These are phyloP conservation scores for Alloplasta piceator DNA, from an alignment of 2,888 invertebrate genomes.

Conservation along the genomic window DNA sequence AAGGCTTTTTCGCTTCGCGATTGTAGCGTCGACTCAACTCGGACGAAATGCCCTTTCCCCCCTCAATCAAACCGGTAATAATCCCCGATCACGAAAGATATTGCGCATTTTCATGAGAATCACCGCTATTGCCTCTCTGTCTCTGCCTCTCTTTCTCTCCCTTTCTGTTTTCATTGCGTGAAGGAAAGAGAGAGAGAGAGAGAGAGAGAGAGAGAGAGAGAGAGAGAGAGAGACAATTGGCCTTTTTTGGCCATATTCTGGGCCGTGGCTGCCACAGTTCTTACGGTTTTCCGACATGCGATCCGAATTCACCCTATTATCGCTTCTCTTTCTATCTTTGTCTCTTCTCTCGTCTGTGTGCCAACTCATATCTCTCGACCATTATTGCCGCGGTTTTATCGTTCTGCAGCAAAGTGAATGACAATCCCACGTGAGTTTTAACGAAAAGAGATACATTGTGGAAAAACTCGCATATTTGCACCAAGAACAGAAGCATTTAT, in stretches of 20 bases:
- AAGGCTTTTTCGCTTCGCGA: constrained; percentile 52
- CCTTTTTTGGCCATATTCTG: constrained; percentile 60
- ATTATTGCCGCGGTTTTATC: constrained; percentile 40
- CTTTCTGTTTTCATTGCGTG: too few species aligned
- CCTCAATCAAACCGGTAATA: constrained; percentile 77
- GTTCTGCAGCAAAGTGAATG: neutral
- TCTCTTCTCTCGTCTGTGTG: constrained; percentile 32
- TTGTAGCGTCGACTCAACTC: constrained; percentile 67
- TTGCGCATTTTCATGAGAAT: constrained; percentile 81
- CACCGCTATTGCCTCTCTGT: constrained; percentile 78
- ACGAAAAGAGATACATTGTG: neutral
- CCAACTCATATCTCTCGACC: constrained; percentile 29
- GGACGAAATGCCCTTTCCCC: constrained; percentile 63
- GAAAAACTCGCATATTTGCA: too few species aligned
- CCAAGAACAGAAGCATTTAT: too few species aligned
- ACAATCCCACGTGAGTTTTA: neutral
- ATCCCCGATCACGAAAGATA: constrained; percentile 83
- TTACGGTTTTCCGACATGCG: constrained; percentile 81
- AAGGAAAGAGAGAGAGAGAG: too few species aligned
- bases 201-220: too few species aligned
- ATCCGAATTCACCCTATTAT: constrained; percentile 76
- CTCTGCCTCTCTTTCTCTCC: constrained; percentile 70
- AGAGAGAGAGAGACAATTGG: neutral
- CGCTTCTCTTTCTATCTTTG: constrained; percentile 51
- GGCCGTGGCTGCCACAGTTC: constrained; percentile 62